Conservation (phyloP, 2,888 invertebrate species). For the Sisyra terminalis region DNA sequence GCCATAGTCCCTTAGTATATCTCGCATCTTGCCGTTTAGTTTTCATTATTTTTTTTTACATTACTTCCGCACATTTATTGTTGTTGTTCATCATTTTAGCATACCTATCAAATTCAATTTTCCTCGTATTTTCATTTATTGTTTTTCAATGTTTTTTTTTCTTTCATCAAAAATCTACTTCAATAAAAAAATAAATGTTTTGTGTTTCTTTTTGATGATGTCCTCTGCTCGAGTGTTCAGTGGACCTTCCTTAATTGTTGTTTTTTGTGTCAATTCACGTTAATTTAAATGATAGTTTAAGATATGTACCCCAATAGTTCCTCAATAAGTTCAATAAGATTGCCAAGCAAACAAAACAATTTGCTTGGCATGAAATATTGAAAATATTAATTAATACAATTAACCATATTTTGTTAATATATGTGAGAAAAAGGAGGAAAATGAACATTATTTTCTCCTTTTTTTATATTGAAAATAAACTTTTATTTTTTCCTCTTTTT, state of each 20-base stretch:
- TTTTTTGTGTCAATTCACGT: slow-evolving; percentile 3
- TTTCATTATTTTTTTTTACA: background rate
- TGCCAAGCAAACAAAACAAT: too few relatives aligned
- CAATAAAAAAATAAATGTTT: background rate
- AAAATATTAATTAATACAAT: too few relatives aligned
- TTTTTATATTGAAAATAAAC: too few relatives aligned
- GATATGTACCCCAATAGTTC: background rate
- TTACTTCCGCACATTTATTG: too few relatives aligned
- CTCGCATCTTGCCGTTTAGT: slow-evolving; percentile 6
- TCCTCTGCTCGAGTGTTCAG: slow-evolving; percentile 7
- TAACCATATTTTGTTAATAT: too few relatives aligned
- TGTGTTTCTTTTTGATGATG: background rate
- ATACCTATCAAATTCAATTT: background rate
- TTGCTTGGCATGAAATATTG: background rate
- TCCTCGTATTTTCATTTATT: background rate
- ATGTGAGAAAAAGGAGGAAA: too few relatives aligned
- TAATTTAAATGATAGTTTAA: background rate
- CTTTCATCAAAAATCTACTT: slow-evolving; percentile 1
- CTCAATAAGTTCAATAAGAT: background rate
- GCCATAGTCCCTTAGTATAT: slow-evolving; percentile 5
- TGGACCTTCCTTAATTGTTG: slow-evolving; percentile 6
- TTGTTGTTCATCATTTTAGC: too few relatives aligned
- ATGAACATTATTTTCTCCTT: too few relatives aligned
- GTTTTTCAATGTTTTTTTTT: background rate
- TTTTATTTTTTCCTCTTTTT: too few relatives aligned